phyloP scores from a whole-genome alignment of 2,113 vertebrate genomes.

The Pluvianellus socialis region DNA sequence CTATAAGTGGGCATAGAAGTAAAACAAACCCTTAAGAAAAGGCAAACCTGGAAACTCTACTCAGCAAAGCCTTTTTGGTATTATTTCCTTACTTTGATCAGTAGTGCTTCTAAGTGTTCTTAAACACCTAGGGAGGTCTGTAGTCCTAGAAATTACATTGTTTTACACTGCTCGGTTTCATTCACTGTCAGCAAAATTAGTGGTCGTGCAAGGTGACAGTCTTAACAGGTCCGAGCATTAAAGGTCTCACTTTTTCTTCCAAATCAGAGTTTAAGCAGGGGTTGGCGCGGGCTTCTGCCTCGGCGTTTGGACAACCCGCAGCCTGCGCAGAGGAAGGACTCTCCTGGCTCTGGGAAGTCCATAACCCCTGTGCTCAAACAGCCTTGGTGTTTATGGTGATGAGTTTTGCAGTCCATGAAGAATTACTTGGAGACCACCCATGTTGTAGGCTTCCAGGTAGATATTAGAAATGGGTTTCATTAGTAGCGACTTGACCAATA shows the following conservation, averaged over 20 bases:
- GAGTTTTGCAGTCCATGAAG: neutral
- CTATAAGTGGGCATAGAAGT: neutral
- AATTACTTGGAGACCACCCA: neutral
- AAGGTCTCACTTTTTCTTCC: neutral
- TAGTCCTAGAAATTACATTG: neutral
- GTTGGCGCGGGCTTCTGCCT: neutral
- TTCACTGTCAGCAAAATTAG: neutral
- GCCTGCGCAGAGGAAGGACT: neutral
- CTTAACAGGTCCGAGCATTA: neutral
- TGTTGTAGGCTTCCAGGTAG: neutral
- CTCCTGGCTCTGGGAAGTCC: neutral
- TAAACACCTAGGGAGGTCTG: neutral
- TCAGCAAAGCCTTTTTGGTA: neutral
- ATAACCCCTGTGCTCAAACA: neutral
- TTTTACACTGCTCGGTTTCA: neutral
- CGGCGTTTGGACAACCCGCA: neutral
- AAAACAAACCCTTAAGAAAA: neutral
- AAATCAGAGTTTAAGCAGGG: neutral
- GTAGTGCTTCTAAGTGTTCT: neutral
- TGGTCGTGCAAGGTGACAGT: neutral
- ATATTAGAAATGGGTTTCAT: neutral
- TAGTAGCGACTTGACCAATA: neutral
- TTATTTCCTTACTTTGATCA: neutral
- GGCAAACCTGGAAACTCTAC: neutral
- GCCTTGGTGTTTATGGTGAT: neutral